Evolutionary conservation across 2,797 vertebrate species (phyloP), one percentile per base, ranked within the genome.

Genomic region (Sylvia borin): DNA sequence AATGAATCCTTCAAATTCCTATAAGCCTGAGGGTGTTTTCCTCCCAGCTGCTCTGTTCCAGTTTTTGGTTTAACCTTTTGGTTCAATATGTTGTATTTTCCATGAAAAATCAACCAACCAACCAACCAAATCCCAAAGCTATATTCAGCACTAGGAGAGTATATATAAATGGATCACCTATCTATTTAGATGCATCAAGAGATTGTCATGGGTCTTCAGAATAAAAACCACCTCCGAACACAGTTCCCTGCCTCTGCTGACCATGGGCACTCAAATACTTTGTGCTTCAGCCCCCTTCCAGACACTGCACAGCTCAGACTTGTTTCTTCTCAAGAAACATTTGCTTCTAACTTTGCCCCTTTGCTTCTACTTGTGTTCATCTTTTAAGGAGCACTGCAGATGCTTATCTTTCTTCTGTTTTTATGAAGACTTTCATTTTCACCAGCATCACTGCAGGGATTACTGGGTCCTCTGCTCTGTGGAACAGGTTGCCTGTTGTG

Each of bases 181-280:
- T 64, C 17, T 0, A 1, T 84, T 78, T 40, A 38, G 32, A 57
- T 77, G 36, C 27, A 47, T 29, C 36, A n/a, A 81, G 62, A 47
- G 38, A 18, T 74, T 73, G 60, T 70, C 68, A 47, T 2, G 6
- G 36, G 6, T 72, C 26, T 47, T 78, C n/a, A 74, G 65, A 67
- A 45, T 47, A n/a, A 81, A 78, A 74, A 5, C 1, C 25, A 67
- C 29, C 27, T 17, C 25, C 77, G 68, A 72, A 48, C 0, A 4
- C 18, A 55, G 12, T 29, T 77, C 25, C 13, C 62, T 36, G 32
- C 31, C n/a, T 76, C 34, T 43, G 4, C 6, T 70, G 24, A 24
- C 40, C 15, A 11, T 22, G 10, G 14, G 5, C 25, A 88, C 66
- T 73, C 0, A 0, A 38, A 21, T 25, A 9, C 14, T 58, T 36